These are phyloP conservation scores for Grapholita molesta DNA, from an alignment of 1,140 invertebrate species.

Conservation along the genomic window DNA sequence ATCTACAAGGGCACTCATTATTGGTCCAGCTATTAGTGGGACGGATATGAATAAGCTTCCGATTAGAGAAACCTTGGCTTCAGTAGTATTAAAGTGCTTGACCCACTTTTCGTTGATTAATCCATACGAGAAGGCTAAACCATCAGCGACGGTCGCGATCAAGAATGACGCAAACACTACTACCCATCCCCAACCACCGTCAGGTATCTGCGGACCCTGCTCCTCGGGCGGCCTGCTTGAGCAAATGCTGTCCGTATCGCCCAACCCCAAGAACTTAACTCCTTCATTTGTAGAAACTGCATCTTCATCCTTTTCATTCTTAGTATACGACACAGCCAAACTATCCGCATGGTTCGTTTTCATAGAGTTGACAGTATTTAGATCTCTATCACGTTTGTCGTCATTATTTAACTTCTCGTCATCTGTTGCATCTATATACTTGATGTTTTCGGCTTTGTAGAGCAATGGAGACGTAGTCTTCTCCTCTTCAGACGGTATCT, in stretches of 20 bases:
- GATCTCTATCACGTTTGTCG: slow-evolving; percentile 52
- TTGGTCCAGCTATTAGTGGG: slow-evolving; percentile 90
- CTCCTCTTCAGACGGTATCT: slow-evolving; percentile 72
- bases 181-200: slow-evolving; percentile 92
- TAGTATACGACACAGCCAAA: slow-evolving; percentile 55
- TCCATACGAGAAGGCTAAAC: slow-evolving; percentile 95
- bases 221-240: slow-evolving; percentile 65
- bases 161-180: slow-evolving; percentile 91
- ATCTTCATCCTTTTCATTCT: slow-evolving; percentile 53
- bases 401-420: slow-evolving; percentile 48
- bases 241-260: slow-evolving; percentile 75
- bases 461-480: slow-evolving; percentile 68
- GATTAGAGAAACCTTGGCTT: slow-evolving; percentile 91
- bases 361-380: slow-evolving; percentile 63
- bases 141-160: slow-evolving; percentile 94
- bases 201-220: slow-evolving; percentile 80
- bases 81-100: slow-evolving; percentile 87
- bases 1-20: slow-evolving; percentile 92
- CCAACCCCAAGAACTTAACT: slow-evolving; percentile 74
- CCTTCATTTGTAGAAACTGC: slow-evolving; percentile 66
- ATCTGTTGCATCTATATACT: slow-evolving; percentile 54
- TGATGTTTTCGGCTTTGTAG: slow-evolving; percentile 49
- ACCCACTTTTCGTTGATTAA: slow-evolving; percentile 92
- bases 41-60: slow-evolving; percentile 93
- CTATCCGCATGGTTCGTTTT: slow-evolving; percentile 53